Base-by-base conservation (phyloP, 2,888 invertebrate genomes). In the Petrolisthes manimaculis region DNA sequence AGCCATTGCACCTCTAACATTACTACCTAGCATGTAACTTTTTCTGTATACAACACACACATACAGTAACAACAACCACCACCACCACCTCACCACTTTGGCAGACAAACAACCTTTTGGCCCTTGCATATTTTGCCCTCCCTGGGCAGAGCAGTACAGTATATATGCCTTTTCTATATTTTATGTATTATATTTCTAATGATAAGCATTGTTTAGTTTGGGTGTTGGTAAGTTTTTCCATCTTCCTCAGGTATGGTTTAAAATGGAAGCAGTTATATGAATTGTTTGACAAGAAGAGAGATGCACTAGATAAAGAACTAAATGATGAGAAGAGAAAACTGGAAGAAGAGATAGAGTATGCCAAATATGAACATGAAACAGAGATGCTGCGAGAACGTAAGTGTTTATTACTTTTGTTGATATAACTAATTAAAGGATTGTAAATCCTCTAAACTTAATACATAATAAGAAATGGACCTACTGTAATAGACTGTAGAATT, bases 261-360 rank as follows among this genome's bases (percentile, higher is more conserved):
- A 96, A 98, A 91, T 99, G 99, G 98, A 99, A 99, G 94, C 97
- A 98, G 92, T 94, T 99, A 90, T 97, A 97, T 93, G 97, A 98
- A 92, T 94, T 98, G 61, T 97, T 97, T 93, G 96, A 96, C 91
- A 97, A 97, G 92, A 97, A 98, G 92, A 96, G 97, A 92, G 96
- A 97, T 90, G 96, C 97, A 5, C 94, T 98, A 3, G 97, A 98
- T 92, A 95, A 97, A 89, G 98, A 99, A 93, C 95, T 98, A 92
- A 95, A 96, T 90, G 95, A 97, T 93, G 98, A 98, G 92, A 96
- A 98, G 92, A 97, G 97, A 91, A 98, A 98, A 92, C 94, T 99
- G 8, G 97, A 98, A 92, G 97, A 97, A 80, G 98, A 99, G 93
- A 98, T 99, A 97, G 98, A 99, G 93, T 97, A 96, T 93, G 98